Evolutionary conservation across 2,113 vertebrate genomes (phyloP), one percentile per base, ranked within the genome.

Genomic region (Ictidomys tridecemlineatus): DNA sequence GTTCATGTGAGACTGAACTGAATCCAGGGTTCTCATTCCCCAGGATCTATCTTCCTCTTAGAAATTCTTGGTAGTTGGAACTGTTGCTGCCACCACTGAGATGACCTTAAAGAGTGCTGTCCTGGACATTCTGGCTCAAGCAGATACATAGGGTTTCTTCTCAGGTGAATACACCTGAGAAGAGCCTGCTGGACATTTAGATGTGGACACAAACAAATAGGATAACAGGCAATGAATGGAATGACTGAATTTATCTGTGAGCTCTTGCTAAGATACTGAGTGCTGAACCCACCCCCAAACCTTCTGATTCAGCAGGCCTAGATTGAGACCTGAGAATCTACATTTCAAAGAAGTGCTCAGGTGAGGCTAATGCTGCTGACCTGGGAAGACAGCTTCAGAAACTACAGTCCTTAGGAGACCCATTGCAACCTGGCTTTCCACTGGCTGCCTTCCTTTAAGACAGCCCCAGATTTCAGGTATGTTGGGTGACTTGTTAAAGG

Each of bases 81-180:
- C 34, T 5, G 51, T 39, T 53, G 14, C 53, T 4, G 0, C 17
- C 13, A 30, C 24, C 45, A 34, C 79, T 0, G 7, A 0, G 1
- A 6, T 53, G 39, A 32, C 32, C 51, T 87, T 6, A 1, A 30
- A 26, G 11, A 58, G 32, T 32, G n/a, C 20, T n/a, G 11, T n/a
- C 30, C 16, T 45, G n/a, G 51, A 20, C 17, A 34, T 48, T 30
- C 20, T 34, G 37, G 32, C 30, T 84, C 58, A 84, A 69, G 28
- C 26, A 13, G 1, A 2, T 67, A 76, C 13, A 17, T 8, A 86
- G 30, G 3, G 13, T 32, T 78, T 22, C n/a, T 83, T 56, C 26
- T 92, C 39, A 42, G 56, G 37, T 65, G 42, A 53, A 58, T 76
- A 51, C 30, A 56, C 30, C 28, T 24, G 42, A 37, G 85, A 94